These are phyloP conservation scores for Drosophila atripex DNA, from an alignment of 2,888 invertebrate genomes.

Conservation along the genomic window DNA sequence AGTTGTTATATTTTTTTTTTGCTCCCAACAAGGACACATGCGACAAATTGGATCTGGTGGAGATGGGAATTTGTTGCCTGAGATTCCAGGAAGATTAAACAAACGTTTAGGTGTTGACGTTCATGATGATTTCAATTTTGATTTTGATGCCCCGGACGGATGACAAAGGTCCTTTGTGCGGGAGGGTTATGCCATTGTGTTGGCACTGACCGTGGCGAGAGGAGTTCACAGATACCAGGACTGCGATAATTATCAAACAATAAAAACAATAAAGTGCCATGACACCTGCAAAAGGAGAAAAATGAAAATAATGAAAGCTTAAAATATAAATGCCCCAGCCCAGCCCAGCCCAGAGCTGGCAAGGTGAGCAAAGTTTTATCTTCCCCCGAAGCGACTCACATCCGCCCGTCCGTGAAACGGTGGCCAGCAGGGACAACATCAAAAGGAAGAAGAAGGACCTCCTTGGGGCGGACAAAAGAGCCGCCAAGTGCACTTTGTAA, in stretches of 20 bases:
- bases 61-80: conserved; percentile 8
- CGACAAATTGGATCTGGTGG: conserved; percentile 35
- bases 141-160: not conserved
- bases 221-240: conserved; percentile 32
- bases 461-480: conserved; percentile 45
- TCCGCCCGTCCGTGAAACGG: conserved; percentile 47
- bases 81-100: conserved; percentile 25
- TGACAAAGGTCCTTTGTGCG: conserved; percentile 30
- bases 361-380: conserved; percentile 72
- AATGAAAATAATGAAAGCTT: conserved; percentile 29
- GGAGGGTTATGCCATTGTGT: conserved; percentile 49
- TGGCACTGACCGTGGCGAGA: conserved; percentile 33
- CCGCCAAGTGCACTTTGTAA: conserved; percentile 72
- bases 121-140: conserved; percentile 6
- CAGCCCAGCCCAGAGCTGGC: conserved; percentile 15
- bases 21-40: conserved; percentile 2
- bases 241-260: conserved; percentile 75
- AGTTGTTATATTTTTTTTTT: not conserved
- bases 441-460: conserved; percentile 34
- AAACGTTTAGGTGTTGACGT: conserved; percentile 32
- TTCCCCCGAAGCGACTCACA: conserved; percentile 39
- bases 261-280: conserved; percentile 75
- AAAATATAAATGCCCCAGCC: conserved; percentile 14
- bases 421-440: conserved; percentile 58
- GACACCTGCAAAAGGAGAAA: conserved; percentile 64